These are phyloP conservation scores for Lampris incognitus DNA, from an alignment of 2,113 vertebrate genomes.

Conservation along the genomic window DNA sequence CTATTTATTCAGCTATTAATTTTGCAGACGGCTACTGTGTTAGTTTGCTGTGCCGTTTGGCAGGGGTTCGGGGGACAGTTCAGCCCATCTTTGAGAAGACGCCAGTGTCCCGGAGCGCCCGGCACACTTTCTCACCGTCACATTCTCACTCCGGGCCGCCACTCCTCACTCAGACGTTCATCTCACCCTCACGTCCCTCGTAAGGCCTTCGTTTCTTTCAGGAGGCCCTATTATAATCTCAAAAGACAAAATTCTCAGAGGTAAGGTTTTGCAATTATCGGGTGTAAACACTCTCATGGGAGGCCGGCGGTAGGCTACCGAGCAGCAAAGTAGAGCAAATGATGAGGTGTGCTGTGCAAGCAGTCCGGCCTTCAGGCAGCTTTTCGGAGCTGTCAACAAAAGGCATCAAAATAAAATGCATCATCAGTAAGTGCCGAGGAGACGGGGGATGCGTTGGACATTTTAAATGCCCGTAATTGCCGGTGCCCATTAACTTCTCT, in stretches of 20 bases:
- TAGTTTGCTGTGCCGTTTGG: constrained; percentile 30
- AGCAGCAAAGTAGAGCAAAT: constrained; percentile 8
- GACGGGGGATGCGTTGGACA: not conserved
- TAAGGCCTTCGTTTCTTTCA: not conserved
- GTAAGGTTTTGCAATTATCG: not conserved
- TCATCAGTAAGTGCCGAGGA: not conserved
- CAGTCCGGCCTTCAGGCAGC: not conserved
- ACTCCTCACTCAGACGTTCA: not conserved
- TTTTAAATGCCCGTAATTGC: constrained; percentile 7
- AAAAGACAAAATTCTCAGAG: too few species aligned
- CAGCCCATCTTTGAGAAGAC: constrained; percentile 15
- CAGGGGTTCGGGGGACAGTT: constrained; percentile 24
- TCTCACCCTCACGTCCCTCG: not conserved
- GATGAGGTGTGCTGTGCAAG: not conserved
- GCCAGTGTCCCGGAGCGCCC: too few species aligned
- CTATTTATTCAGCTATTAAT: not conserved
- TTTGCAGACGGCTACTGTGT: constrained; percentile 13
- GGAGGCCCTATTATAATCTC: not conserved
- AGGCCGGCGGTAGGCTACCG: not conserved
- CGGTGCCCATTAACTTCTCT: constrained; percentile 27
- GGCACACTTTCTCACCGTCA: too few species aligned
- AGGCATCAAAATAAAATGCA: too few species aligned
- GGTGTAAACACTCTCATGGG: too few species aligned
- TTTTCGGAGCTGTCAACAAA: too few species aligned
- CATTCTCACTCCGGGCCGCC: not conserved